Evolutionary conservation across 2,113 vertebrate genomes (phyloP), one percentile per base, ranked within the genome.

Genomic region (Cavia porcellus): DNA sequence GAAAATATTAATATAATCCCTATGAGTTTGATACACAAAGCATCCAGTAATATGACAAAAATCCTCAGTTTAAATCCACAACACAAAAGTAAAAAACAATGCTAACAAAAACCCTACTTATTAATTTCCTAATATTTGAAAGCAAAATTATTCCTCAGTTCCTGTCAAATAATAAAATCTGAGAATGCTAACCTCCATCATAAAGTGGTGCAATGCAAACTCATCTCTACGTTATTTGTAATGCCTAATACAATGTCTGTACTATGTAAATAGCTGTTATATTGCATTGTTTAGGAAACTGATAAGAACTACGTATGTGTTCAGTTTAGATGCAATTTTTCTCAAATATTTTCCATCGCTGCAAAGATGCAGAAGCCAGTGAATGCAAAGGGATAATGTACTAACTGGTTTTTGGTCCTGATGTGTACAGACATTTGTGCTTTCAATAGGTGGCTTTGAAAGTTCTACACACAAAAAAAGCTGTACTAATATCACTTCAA

Each of bases 51-150:
- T 45, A n/a, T 47, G 24, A 74, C 22, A 75, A 50, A 10, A 45
- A 66, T 86, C 14, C n/a, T 96, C 80, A 61, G 3, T 79, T 45
- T 93, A 95, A 96, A 74, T 24, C n/a, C 38, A 86, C 66, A 94
- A 92, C 30, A 15, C 47, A 74, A 79, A 87, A 83, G 25, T 28
- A 75, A 59, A 30, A 87, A 95, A 84, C 19, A 81, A 38, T 38
- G 10, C 70, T 77, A 90, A 85, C 74, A 52, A 32, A 85, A 74
- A 11, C 4, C 15, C 5, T 72, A 17, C 11, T 68, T 61, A 50
- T 12, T 89, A 75, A 75, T 38, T 75, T 61, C 42, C 15, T 55
- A 22, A 68, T 64, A 30, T 50, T 90, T 11, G 45, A 68, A 52
- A 59, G 35, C 25, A 90, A 24, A 50, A 59, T 59, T 15, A 30